phyloP scores from a whole-genome alignment of 2,888 invertebrate species.

The Platynereis dumerilii region DNA sequence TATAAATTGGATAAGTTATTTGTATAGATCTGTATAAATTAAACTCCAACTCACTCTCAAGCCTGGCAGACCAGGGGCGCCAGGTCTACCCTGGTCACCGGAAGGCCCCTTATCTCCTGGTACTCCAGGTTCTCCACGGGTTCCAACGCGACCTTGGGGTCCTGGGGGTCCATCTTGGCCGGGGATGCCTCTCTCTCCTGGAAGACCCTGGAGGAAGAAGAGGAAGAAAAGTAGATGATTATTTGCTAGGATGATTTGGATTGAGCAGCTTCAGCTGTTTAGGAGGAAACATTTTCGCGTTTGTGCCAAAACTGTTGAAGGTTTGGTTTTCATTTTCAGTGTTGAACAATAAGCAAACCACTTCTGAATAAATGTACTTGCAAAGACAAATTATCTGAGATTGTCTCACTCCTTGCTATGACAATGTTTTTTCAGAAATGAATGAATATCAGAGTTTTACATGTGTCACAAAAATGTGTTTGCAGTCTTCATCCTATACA shows the following conservation, averaged over 20 bases:
- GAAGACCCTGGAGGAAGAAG: constrained; percentile 9
- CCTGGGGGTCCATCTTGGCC: constrained; percentile 35
- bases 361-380: no score
- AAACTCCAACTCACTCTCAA: constrained; percentile 13
- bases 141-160: constrained; percentile 30
- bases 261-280: background rate
- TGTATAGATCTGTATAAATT: no score
- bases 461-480: no score
- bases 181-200: constrained; percentile 29
- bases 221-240: background rate
- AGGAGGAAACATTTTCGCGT: background rate
- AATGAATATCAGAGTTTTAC: no score
- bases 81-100: constrained; percentile 23
- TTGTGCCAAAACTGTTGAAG: background rate
- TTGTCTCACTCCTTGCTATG: no score
- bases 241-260: background rate
- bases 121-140: constrained; percentile 24
- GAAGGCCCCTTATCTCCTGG: constrained; percentile 30
- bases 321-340: background rate
- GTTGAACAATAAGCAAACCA: no score
- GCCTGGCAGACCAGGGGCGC: constrained; percentile 20
- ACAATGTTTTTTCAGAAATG: no score
- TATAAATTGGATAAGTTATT: no score
- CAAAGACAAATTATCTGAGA: no score
- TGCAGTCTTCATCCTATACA: no score